Evolutionary conservation across 2,888 invertebrate genomes (phyloP).

Genomic region (Cepaea hortensis): DNA sequence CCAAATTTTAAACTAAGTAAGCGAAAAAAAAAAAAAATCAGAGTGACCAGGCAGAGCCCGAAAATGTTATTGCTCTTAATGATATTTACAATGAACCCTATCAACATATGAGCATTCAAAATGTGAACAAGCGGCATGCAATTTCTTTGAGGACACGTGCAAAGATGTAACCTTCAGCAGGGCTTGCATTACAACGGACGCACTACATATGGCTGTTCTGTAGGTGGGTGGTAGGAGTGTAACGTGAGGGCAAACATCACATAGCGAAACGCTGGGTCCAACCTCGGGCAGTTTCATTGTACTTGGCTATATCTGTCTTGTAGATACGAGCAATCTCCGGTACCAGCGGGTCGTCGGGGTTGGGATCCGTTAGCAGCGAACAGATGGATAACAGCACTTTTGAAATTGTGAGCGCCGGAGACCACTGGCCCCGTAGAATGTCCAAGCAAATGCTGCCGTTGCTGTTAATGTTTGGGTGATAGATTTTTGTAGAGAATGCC

Average conservation of each 20-base stretch:
- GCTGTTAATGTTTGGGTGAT: conserved; percentile 99
- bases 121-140: too few relatives aligned
- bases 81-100: too few relatives aligned
- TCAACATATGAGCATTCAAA: too few relatives aligned
- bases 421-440: conserved; percentile 99
- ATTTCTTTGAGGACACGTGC: too few relatives aligned
- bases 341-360: conserved; percentile 50
- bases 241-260: conserved; percentile 33
- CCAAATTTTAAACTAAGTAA: too few relatives aligned
- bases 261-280: conserved; percentile 50
- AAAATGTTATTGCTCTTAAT: too few relatives aligned
- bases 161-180: too few relatives aligned
- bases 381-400: conserved; percentile 78
- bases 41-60: too few relatives aligned
- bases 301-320: conserved; percentile 47
- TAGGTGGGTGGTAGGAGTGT: background rate
- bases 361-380: conserved; percentile 49
- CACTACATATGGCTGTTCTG: background rate
- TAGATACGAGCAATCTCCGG: conserved; percentile 49
- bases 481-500: conserved; percentile 99
- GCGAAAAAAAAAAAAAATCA: too few relatives aligned
- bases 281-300: conserved; percentile 47
- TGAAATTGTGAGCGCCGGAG: conserved; percentile 99
- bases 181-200: too few relatives aligned
- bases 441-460: conserved; percentile 99